Conservation (phyloP, 2,113 vertebrate species). For the Parus major region DNA sequence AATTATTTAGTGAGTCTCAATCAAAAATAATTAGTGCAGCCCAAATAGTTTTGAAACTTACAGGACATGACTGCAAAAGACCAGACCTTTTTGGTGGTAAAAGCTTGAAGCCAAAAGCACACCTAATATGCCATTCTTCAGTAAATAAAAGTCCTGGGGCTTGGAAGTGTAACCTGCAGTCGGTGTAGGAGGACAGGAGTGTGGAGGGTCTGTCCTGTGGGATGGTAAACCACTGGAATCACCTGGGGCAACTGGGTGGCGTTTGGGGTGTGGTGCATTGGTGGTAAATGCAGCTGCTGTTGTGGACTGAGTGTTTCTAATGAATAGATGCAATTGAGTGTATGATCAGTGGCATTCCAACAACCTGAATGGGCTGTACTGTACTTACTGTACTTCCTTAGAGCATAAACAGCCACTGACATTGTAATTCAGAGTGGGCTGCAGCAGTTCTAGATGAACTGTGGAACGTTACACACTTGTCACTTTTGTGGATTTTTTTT, state of each 20-base stretch:
- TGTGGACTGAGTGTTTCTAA: constrained; percentile 34
- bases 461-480: not conserved
- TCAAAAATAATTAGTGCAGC: constrained; percentile 13
- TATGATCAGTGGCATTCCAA: constrained; percentile 55
- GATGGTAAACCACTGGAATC: constrained; percentile 25
- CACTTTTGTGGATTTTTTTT: not conserved
- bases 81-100: not conserved
- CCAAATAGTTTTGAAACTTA: not conserved
- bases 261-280: constrained; percentile 2
- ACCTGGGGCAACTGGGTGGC: constrained; percentile 25
- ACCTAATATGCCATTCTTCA: not conserved
- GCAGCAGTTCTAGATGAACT: not conserved
- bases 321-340: constrained; percentile 62
- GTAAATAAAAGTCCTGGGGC: not conserved
- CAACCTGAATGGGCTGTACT: constrained; percentile 58
- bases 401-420: constrained; percentile 13
- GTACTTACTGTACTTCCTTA: constrained; percentile 45
- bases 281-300: constrained; percentile 44
- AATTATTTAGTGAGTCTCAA: not conserved
- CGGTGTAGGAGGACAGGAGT: not conserved
- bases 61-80: not conserved
- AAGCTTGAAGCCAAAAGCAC: not conserved
- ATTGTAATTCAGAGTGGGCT: constrained; percentile 10
- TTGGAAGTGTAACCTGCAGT: not conserved
- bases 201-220: not conserved